Conservation (phyloP, 1,140 invertebrate species). For the Catajapyx aquilonaris region DNA sequence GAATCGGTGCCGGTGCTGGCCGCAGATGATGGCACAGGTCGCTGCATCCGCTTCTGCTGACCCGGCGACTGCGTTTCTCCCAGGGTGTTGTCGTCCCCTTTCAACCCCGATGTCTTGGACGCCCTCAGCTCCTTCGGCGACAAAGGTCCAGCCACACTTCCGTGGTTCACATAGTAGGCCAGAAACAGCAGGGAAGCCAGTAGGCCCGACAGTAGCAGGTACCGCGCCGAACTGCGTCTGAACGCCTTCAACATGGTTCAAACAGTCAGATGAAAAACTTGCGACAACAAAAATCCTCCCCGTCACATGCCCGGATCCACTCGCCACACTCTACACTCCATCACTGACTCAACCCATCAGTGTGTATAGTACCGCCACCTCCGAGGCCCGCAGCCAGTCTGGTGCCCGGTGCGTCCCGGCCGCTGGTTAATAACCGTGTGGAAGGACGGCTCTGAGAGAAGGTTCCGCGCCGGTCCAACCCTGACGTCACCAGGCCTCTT, state of each 20-base stretch:
- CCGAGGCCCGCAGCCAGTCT: not conserved
- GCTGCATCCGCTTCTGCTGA: not conserved
- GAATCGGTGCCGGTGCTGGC: not conserved
- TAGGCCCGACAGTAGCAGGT: not conserved
- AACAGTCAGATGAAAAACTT: not conserved
- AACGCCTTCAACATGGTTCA: not conserved
- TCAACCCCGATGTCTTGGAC: not conserved
- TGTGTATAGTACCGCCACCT: too few relatives aligned
- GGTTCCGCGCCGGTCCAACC: not conserved
- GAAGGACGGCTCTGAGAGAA: not conserved
- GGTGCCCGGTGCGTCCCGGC: not conserved
- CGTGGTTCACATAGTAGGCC: not conserved
- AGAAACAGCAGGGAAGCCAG: not conserved
- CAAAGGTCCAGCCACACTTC: not conserved
- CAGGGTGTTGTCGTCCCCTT: not conserved
- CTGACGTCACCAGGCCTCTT: not conserved
- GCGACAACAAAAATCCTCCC: not conserved
- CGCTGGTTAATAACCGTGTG: not conserved
- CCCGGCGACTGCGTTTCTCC: not conserved
- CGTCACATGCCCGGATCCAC: not conserved
- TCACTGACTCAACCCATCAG: too few relatives aligned
- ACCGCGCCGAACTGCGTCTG: not conserved
- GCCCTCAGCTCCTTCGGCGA: not conserved
- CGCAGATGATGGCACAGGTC: too few relatives aligned
- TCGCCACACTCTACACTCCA: too few relatives aligned